Evolutionary conservation across 2,797 vertebrate species (phyloP).

Genomic region (Cyclura pinguis): DNA sequence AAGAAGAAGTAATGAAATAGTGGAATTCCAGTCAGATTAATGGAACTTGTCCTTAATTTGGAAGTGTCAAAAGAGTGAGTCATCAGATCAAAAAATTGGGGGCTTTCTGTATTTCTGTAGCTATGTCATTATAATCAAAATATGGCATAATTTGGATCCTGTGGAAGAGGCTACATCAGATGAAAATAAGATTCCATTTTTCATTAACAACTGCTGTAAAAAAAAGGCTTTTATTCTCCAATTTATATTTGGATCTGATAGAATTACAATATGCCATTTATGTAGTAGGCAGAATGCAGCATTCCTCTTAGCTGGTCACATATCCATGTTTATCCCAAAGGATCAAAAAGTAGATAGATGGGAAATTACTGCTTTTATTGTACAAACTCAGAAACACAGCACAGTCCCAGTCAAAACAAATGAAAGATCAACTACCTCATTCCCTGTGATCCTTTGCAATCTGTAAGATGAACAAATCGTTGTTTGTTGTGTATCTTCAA

Average conservation of each 20-base stretch:
- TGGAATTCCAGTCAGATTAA: too few relatives aligned
- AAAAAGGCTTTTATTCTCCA: neutral
- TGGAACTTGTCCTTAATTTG: too few relatives aligned
- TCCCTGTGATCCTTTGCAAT: neutral
- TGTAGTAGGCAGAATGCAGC: neutral
- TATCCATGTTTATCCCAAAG: slow-evolving; percentile 12
- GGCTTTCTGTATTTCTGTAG: neutral
- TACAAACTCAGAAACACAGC: neutral
- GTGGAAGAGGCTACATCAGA: slow-evolving; percentile 32
- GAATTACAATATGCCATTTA: slow-evolving; percentile 1
- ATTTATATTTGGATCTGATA: slow-evolving; percentile 7
- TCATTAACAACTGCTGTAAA: slow-evolving; percentile 29
- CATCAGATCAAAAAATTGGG: too few relatives aligned
- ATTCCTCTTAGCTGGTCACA: neutral
- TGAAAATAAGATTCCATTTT: slow-evolving; percentile 9
- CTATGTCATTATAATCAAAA: neutral
- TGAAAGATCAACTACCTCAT: neutral
- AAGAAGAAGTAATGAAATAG: too few relatives aligned
- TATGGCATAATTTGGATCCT: neutral
- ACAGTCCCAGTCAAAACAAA: neutral
- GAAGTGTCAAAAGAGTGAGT: too few relatives aligned
- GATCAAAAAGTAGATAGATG: neutral
- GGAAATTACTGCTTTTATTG: neutral
- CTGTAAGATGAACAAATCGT: neutral
- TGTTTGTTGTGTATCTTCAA: neutral